Base-by-base conservation (phyloP, 2,888 invertebrate species). In the Drosophila neotestacea region DNA sequence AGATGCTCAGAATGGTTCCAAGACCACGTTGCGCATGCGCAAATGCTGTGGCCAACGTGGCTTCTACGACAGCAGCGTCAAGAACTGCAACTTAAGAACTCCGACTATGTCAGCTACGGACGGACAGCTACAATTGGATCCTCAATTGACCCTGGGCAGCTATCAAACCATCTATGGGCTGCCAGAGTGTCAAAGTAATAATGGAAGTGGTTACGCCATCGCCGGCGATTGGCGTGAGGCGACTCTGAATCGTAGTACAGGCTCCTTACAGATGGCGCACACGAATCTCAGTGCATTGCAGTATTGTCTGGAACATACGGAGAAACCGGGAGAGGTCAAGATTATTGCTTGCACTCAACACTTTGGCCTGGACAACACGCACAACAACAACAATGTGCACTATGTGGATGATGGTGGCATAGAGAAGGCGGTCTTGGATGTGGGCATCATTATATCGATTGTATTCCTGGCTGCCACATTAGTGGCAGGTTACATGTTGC, bases 391-490 rank as follows among this genome's bases (percentile, higher is more conserved):
- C 42, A 13, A 28, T 5, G 11, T 9, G 1, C 58, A 56, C 11
- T 63, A 56, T 6, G 58, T 34, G 10, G 66, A 66, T 13, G 44
- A 58, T 2, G 68, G 70, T 9, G 16, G 32, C 7, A 54, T 95
- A 51, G 93, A 96, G 56, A 95, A 96, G 92, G 94, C 95, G 56
- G 93, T 97, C 78, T 96, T 96, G 91, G 96, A 96, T 68, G 94
- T 95, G 64, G 96, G 96, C 69, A 93, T 97, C 90, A 95, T 96
- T 65, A 94, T 97, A 84, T 96, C 97, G 84, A 96, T 96, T 4
- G 94, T 96, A 72, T 97, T 97, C 93, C 93, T 97, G 91, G 95
- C 95, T 42, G 96, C 96, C 16, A 97, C 97, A 58, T 93, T 97
- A 88, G 95, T 95, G 48, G 96, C 96, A 10, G 96, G 96, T 16